Evolutionary conservation across 2,888 invertebrate species (phyloP).

Genomic region (Boloria euphrosyne): DNA sequence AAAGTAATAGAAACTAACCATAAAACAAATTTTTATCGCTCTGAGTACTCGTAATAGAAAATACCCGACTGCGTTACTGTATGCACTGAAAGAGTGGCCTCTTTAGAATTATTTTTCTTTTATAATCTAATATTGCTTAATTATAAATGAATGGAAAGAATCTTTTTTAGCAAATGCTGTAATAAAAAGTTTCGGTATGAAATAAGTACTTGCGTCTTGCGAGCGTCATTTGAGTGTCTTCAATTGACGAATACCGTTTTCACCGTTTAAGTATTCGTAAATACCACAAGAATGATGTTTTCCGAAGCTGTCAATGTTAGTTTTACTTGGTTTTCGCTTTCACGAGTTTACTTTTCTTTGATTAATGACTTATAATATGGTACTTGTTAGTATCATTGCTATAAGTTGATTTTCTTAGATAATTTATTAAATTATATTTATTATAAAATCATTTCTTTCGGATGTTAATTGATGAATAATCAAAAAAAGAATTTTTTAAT

Average conservation of each 20-base stretch:
- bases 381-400: neutral
- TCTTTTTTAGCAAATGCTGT: neutral
- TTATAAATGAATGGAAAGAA: neutral
- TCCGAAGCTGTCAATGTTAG: conserved; percentile 26
- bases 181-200: neutral
- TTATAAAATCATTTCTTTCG: no score
- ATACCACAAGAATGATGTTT: conserved; percentile 40
- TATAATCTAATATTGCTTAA: neutral
- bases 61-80: no score
- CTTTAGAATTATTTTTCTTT: no score
- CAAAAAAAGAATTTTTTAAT: no score
- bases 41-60: no score
- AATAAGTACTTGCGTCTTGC: conserved; percentile 8
- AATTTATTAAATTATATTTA: no score
- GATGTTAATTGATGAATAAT: no score
- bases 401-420: no score
- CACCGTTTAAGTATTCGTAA: conserved; percentile 36
- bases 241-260: conserved; percentile 38
- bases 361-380: conserved; percentile 1
- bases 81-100: no score
- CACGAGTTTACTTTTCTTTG: conserved; percentile 24
- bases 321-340: conserved; percentile 37
- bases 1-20: no score
- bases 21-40: no score
- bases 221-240: conserved; percentile 27